Evolutionary conservation across 2,113 vertebrate genomes (phyloP), one percentile per base, ranked within the genome.

Genomic region (Chaetorhynchus papuensis): DNA sequence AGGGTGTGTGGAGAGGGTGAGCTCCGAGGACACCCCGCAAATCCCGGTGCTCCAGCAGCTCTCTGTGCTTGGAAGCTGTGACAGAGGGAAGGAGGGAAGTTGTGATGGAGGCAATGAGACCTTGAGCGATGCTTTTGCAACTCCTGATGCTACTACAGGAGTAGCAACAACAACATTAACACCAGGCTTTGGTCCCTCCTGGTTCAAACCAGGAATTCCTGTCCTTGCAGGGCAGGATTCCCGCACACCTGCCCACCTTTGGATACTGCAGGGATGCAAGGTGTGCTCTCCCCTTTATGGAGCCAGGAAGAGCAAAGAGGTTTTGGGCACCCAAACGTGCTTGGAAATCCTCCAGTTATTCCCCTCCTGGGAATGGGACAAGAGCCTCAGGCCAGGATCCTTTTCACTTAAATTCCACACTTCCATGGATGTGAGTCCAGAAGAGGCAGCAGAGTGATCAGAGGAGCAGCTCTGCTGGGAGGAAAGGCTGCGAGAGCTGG

Each of bases 161-260:
- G 22, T 6, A 74, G 56, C 0, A 6, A 10, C 8, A 57, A 15
- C 19, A 42, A 7, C 35, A 24, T 6, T 41, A 53, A 33, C 18
- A n/a, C 2, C 0, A 2, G 26, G 16, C 1, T 53, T 86, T 37
- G n/a, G 21, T 59, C 10, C 20, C 14, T 47, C 52, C 21, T 20
- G 44, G 22, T 31, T 83, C 35, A 35, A 61, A 44, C 31, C 24
- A 16, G 0, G 0, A 6, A 27, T 13, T 14, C 13, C 1, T 1
- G 23, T 35, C 45, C 45, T 68, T 27, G 35, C 53, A 79, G 47
- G 44, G 23, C 47, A 90, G 52, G 44, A n/a, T 74, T 65, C 74
- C 56, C 19, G 7, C 5, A 9, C 6, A 3, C 18, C 15, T 71
- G 6, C n/a, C 31, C 24, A 15, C 31, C 20, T 81, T 28, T 31